Base-by-base conservation (phyloP, 2,113 vertebrate species). In the Tragulus kanchil region DNA sequence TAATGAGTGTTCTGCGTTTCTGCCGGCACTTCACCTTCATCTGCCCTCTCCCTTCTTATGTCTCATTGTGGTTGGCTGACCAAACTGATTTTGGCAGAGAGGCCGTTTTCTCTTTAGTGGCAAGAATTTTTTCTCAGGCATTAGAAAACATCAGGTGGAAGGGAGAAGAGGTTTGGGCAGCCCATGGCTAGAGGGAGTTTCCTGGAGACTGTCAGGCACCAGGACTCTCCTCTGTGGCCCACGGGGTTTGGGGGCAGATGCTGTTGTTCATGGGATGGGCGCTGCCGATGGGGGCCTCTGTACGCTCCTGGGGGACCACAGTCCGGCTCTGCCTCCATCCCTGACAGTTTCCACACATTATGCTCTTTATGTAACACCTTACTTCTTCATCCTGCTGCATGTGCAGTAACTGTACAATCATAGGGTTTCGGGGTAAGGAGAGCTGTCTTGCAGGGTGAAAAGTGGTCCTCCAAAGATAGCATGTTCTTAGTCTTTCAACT, bases 41-140 rank as follows among this genome's bases (percentile, higher is more conserved):
- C 52, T 89, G 59, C n/a, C 54, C 59, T 19, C 0, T 78, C 9
- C 61, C 67, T 87, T 62, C 56, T 6, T 69, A 12, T 58, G 42
- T 19, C 17, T 45, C n/a, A 11, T 6, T 50, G 31, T 84, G 81
- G 21, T 61, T 86, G 42, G 56, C 90, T 81, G 94, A 36, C 56
- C 73, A 93, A 77, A 83, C 67, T 28, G n/a, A 71, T 69, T 85
- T 89, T 94, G 81, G 94, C 85, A 50, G 90, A 81, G 0, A 95
- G 64, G n/a, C 36, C 86, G 50, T 75, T 94, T 95, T 90, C 85
- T 58, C 64, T 69, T 28, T 42, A 71, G 3, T 61, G 89, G 67
- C 85, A 87, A 87, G 23, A 3, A 28, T 93, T 95, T 93, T 88
- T 64, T 83, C 85, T 95, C 6, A 89, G 48, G 85, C 7, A 85